Evolutionary conservation across 2,113 vertebrate genomes (phyloP).

Genomic region (Podarcis muralis): DNA sequence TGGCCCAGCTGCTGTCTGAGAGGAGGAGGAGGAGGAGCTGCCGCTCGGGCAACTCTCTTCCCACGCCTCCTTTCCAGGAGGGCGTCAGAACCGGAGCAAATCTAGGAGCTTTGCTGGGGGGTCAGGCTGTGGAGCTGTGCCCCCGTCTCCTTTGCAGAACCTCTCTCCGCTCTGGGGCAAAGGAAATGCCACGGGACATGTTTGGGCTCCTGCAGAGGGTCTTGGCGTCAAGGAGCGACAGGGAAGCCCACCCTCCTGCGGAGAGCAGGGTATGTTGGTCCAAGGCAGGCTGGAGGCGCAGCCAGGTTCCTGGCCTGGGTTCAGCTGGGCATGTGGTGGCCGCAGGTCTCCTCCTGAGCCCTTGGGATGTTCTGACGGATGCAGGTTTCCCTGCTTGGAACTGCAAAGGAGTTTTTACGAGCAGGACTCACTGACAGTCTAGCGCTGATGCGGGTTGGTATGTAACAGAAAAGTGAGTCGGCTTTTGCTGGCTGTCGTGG

Average conservation of each 20-base stretch:
- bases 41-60: background rate
- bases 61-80: background rate
- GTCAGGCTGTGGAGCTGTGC: constrained; percentile 40
- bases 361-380: too few relatives aligned
- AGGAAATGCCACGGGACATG: background rate
- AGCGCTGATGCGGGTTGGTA: too few relatives aligned
- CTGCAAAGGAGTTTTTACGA: too few relatives aligned
- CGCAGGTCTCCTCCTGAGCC: too few relatives aligned
- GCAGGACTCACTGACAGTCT: too few relatives aligned
- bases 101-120: constrained; percentile 9
- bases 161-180: background rate
- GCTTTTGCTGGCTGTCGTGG: too few relatives aligned
- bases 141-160: background rate
- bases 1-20: background rate
- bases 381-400: too few relatives aligned
- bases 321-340: background rate
- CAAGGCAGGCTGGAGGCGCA: background rate
- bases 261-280: background rate
- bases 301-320: background rate
- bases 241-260: background rate
- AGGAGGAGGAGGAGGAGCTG: background rate
- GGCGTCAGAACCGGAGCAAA: background rate
- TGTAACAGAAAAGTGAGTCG: too few relatives aligned
- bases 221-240: background rate
- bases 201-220: background rate